Base-by-base conservation (phyloP, 2,113 vertebrate genomes). In the Halcyon senegalensis region DNA sequence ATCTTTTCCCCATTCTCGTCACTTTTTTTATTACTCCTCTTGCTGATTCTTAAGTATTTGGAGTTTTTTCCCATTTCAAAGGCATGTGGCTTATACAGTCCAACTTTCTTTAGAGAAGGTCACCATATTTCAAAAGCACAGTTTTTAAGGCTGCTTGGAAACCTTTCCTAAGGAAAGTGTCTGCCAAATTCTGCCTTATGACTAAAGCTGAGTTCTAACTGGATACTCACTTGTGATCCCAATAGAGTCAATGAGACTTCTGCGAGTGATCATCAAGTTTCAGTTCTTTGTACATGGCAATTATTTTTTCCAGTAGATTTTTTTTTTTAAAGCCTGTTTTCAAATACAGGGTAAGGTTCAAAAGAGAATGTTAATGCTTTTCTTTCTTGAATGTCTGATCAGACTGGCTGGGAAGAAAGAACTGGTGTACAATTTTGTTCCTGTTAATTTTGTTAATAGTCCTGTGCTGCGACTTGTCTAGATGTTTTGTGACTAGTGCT, bases 401-500 rank as follows among this genome's bases (percentile, higher is more conserved):
- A 73, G 48, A 74, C 46, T 85, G 84, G 89, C 63, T 68, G 50
- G 82, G 18, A 86, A 87, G 63, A 73, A 87, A 62, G 53, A 92
- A 73, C 1, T 58, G 50, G 20, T 82, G 39, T 75, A 90, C 80
- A 87, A 46, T 83, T 87, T 93, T 93, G 55, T 37, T 93, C 74
- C 60, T 74, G 73, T 89, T 95, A 68, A 87, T 51, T 94, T 87
- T 82, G 78, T 73, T 94, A 90, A 88, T 74, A 78, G 69, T 86
- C 86, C 83, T 95, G 88, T 73, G 70, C 91, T 95, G 74, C 27
- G 5, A 72, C n/a, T 76, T 93, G 69, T 85, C 59, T 86, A 51
- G 62, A 92, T 81, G 89, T 70, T 97, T 96, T 96, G 84, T 93
- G 84, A 95, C 85, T 94, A 96, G 92, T 91, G 96, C 92, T 87